Base-by-base conservation (phyloP, 2,113 vertebrate species). In the Phaethornis superciliosus region DNA sequence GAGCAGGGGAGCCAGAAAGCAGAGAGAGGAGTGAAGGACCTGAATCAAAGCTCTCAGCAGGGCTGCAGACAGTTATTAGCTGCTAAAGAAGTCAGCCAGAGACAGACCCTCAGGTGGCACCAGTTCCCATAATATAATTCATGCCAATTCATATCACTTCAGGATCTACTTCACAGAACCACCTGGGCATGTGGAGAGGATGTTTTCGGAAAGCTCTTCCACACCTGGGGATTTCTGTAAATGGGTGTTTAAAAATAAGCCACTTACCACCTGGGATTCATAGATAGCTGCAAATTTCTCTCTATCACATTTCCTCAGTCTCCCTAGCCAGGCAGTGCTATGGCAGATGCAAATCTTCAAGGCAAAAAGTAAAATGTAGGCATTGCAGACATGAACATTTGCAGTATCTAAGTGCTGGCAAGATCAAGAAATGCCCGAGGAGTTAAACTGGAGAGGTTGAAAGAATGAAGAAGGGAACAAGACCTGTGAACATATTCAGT, bases 81-180 rank as follows among this genome's bases (percentile, higher is more conserved):
- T 75, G 52, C 56, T 47, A 3, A 71, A 74, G 72, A 7, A 58
- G 7, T 10, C 64, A 72, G 44, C 49, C 10, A 2, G 33, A 49
- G 28, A 7, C 8, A 4, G 37, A 7, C 20, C n/a, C 52, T 40
- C 42, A 2, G 44, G 52, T 60, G 64, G 44, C 42, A 49, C 3
- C 3, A 52, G 51, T 20, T 32, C 19, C 72, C 0, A 0, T 9
- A 5, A 52, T 28, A 67, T 35, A 24, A 79, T 8, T 68, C 47
- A 10, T 27, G 58, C 23, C 55, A 19, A 23, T 33, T 55, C 79
- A 15, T 70, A 64, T 74, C 91, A 32, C 75, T 33, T 33, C 33
- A 62, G 35, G 27, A 40, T 22, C 64, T 40, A 9, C 59, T 58
- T 22, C 69, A 32, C 81, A 32, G 60, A 58, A 47, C 3, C 1